phyloP scores from a whole-genome alignment of 2,113 vertebrate species.

The Empidonax alnorum region DNA sequence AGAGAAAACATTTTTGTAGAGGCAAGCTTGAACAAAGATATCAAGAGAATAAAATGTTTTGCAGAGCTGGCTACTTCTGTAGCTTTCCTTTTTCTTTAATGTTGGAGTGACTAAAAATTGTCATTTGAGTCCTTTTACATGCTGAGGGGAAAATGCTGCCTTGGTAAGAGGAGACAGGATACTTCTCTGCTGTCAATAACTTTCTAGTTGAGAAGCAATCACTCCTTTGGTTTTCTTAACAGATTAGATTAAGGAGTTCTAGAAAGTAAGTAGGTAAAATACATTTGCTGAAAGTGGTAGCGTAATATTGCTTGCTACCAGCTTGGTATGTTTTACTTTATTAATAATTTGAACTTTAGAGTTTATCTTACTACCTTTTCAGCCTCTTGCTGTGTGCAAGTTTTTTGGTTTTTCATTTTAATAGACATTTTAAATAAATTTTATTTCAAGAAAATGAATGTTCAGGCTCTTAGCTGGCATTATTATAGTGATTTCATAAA shows the following conservation, averaged over 20 bases:
- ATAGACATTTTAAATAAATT: neutral
- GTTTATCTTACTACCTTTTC: neutral
- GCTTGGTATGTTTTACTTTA: neutral
- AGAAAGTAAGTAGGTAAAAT: neutral
- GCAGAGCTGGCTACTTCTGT: neutral
- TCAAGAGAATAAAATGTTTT: neutral
- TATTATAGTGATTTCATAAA: neutral
- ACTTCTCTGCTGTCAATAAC: neutral
- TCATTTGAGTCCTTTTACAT: neutral
- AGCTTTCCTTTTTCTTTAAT: neutral
- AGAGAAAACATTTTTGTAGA: neutral
- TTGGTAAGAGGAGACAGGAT: neutral
- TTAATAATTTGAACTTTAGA: neutral
- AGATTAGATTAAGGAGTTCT: neutral
- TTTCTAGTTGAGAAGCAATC: neutral
- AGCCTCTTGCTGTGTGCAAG: neutral
- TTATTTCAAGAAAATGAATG: neutral
- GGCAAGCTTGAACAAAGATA: neutral
- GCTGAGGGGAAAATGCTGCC: neutral
- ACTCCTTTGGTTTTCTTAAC: neutral
- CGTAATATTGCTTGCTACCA: neutral
- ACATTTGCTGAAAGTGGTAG: neutral
- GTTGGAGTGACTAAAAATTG: neutral
- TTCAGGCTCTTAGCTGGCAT: neutral
- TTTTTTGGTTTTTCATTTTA: neutral